Evolutionary conservation across 1,140 invertebrate genomes (phyloP), one percentile per base, ranked within the genome.

Genomic region (Drosophila sechellia): DNA sequence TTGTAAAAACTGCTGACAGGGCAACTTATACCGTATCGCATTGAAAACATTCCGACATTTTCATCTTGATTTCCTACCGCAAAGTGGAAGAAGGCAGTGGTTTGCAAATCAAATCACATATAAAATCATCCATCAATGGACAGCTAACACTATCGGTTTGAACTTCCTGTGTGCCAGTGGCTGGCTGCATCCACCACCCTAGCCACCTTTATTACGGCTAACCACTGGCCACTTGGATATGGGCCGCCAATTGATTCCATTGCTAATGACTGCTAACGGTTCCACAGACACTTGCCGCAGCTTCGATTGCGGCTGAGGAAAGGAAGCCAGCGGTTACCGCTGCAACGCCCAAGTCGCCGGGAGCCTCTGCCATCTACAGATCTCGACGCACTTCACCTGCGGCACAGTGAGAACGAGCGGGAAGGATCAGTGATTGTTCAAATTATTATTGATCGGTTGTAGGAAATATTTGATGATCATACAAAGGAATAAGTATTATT

Each of bases 261-360:
- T 85, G 83, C 81, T 85, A 85, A 85, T 85, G 70, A 85, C 81
- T 63, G 83, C 70, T 85, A 85, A 85, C 81, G 81, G 81, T 81
- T 81, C 68, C 78, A 58, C 78, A 77, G 81, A 81, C 81, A 85
- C 83, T 77, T 81, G 79, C 66, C 31, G 39, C 81, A 80, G 52
- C 66, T 58, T 42, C 42, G 13, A 53, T 49, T 50, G 52, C 25
- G 42, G 49, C 58, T 39, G 42, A 43, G 57, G 50, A 70, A 81
- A 63, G 81, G 81, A 85, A 85, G 65, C 76, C 83, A 78, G 81
- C 72, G 81, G 81, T 85, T 87, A 81, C 77, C 71, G 53, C 15
- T 60, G 78, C 43, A 65, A 77, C 73, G 66, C 81, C 81, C 72
- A 60, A 57, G 60, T 56, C 54, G 55, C 58, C 52, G 64, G 49